These are phyloP conservation scores for Gambusia holbrooki DNA, from an alignment of 2,113 vertebrate genomes.

Conservation along the genomic window DNA sequence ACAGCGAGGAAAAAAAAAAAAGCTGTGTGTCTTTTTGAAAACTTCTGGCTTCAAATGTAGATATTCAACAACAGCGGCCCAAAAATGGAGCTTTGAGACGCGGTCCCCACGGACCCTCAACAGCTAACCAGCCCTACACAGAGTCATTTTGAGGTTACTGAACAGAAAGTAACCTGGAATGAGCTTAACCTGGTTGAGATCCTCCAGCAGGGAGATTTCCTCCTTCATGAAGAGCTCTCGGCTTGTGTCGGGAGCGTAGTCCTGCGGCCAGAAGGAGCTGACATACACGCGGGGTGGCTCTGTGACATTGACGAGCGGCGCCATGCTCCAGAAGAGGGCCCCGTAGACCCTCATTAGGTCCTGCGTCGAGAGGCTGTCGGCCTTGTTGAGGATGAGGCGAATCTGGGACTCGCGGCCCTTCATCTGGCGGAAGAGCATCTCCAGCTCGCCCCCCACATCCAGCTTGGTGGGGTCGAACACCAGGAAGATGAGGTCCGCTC, in stretches of 20 bases:
- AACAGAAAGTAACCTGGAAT: not conserved
- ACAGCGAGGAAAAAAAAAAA: too few species aligned
- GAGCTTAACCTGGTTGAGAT: slow-evolving; percentile 87
- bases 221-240: slow-evolving; percentile 92
- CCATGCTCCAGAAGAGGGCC: slow-evolving; percentile 97
- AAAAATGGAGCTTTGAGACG: not conserved
- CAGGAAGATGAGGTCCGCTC: slow-evolving; percentile 96
- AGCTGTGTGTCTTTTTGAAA: too few species aligned
- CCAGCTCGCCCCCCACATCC: slow-evolving; percentile 94
- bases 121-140: not conserved
- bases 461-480: slow-evolving; percentile 98
- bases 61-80: not conserved
- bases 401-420: slow-evolving; percentile 98
- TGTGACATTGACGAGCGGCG: slow-evolving; percentile 94
- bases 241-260: slow-evolving; percentile 90
- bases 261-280: slow-evolving; percentile 97
- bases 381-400: slow-evolving; percentile 97
- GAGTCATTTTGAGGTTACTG: not conserved
- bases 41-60: not conserved
- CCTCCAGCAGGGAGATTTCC: slow-evolving; percentile 94
- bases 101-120: not conserved
- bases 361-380: slow-evolving; percentile 92
- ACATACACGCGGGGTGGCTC: slow-evolving; percentile 96
- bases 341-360: slow-evolving; percentile 98
- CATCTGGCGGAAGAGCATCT: slow-evolving; percentile 94